Base-by-base conservation (phyloP, 2,888 invertebrate species). In the Altica lythri region DNA sequence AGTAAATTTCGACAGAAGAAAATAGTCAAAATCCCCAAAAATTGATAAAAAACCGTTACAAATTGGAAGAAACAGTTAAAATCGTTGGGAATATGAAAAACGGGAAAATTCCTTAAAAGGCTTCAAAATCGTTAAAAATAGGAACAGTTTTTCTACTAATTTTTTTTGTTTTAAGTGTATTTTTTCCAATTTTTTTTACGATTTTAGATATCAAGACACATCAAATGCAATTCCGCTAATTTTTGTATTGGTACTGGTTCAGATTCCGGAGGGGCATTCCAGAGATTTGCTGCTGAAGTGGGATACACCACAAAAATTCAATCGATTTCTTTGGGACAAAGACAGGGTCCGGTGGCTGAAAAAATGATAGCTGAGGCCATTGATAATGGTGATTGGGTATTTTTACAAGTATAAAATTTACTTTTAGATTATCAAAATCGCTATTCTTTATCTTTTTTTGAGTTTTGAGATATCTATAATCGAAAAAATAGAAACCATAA, bases 271-370 rank as follows among this genome's bases (percentile, higher is more conserved):
- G 83, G 88, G 13, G 85, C 86, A 0, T 92, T 95, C 68, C 85
- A 88, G 57, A 86, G 88, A 71, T 90, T 95, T 68, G 90, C 92
- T 0, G 78, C 81, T 0, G 89, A 90, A 62, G 87, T 86, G 82
- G 86, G 86, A 2, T 86, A 83, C 70, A 77, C 79, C 32, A 87
- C 84, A 2, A 83, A 83, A 59, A 83, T 86, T 62, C 85, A 84
- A 68, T 89, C 91, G 0, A 93, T 96, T 67, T 95, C 95, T 0
- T 77, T 96, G 6, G 95, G 95, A 1, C 88, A 89, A 70, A 95
- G 95, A 0, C 95, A 95, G 79, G 95, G 95, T 0, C 89, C 89
- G 0, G 84, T 91, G 3, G 95, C 95, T 1, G 90, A 93, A 69
- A 85, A 83, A 66, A 79, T 94, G 78, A 89, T 95, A 30, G 82